A percentile compares a stretch with the other conserved stretches of the same genome.
phyloP scores from a whole-genome alignment of 2,888 invertebrate genomes.

The Lysandra bellargus region DNA sequence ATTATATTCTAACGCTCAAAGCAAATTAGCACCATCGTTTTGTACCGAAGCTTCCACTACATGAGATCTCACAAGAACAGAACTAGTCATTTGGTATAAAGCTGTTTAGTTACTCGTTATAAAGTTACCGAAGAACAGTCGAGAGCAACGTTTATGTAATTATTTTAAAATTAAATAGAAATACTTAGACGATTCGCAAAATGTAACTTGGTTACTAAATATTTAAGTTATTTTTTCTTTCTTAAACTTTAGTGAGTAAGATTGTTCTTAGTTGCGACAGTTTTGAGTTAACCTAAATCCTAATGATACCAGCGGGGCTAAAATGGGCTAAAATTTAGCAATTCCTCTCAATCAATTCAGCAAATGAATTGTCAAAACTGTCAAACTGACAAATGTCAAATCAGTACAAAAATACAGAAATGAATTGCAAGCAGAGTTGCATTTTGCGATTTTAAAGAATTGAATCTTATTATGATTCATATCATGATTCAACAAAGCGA shows the following conservation, averaged over 20 bases:
- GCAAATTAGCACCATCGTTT: background rate
- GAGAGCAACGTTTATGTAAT: background rate
- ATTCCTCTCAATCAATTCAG: too few species aligned
- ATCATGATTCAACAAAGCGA: too few species aligned
- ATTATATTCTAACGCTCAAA: background rate
- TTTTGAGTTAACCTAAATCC: background rate
- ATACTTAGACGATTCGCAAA: background rate
- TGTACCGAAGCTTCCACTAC: conserved; percentile 1
- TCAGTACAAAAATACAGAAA: too few species aligned
- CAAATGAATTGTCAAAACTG: too few species aligned
- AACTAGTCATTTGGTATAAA: conserved; percentile 14
- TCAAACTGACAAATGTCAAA: too few species aligned
- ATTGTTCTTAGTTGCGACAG: background rate
- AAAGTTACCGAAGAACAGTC: background rate
- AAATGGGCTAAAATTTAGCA: too few species aligned
- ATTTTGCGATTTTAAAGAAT: too few species aligned
- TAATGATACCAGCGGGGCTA: too few species aligned
- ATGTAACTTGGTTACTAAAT: conserved; percentile 12
- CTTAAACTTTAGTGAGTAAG: background rate
- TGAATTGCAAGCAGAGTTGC: too few species aligned
- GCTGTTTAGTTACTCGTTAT: background rate
- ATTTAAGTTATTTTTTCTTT: background rate
- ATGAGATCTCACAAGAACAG: conserved; percentile 12
- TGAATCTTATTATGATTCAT: too few species aligned
- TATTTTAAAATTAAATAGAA: background rate